Base-by-base conservation (phyloP, 2,113 vertebrate species). In the Oryzias curvinotus region DNA sequence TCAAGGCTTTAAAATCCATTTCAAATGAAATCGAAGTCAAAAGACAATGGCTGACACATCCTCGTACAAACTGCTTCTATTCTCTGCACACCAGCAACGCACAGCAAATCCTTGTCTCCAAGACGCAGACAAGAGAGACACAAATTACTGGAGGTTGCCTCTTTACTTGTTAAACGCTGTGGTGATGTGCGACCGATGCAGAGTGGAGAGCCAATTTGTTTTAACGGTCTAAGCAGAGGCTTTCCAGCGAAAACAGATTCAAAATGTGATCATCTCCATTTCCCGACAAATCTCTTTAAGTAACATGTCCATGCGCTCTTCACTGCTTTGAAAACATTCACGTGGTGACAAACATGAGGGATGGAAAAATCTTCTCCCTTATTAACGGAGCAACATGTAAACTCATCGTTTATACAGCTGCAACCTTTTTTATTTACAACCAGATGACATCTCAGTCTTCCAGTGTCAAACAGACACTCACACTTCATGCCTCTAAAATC, bases 1-100 rank as follows among this genome's bases (percentile, higher is more conserved):
- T 97, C 93, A 92, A 92, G 94, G 93, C 86, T 91, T 87, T 91
- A 94, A 95, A 96, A 95, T 94, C 93, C 94, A 88, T 90, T 93
- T 94, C 92, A 94, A 93, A 96, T 92, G 89, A 93, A 95, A 95
- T 93, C 92, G 92, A 91, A 91, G 85, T 85, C 85, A 85, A 92
- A 81, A 95, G 93, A 98, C 94, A 96, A 95, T 93, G 91, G 90
- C 91, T 79, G 90, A 93, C 91, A 93, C 91, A 91, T 92, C 91
- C 91, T 90, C 83, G 83, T 85, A 87, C 88, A 90, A 91, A 95
- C 93, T 93, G 94, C 93, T 94, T 93, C 92, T 92, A 93, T 92
- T 94, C 91, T 91, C 85, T 77, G 84, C 91, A 89, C 89, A 91
- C 85, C 87, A 91, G 94, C 93, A 92, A 92, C 80, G 91, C 87